Conservation (phyloP, 2,113 vertebrate genomes). For the Myotis lucifugus region DNA sequence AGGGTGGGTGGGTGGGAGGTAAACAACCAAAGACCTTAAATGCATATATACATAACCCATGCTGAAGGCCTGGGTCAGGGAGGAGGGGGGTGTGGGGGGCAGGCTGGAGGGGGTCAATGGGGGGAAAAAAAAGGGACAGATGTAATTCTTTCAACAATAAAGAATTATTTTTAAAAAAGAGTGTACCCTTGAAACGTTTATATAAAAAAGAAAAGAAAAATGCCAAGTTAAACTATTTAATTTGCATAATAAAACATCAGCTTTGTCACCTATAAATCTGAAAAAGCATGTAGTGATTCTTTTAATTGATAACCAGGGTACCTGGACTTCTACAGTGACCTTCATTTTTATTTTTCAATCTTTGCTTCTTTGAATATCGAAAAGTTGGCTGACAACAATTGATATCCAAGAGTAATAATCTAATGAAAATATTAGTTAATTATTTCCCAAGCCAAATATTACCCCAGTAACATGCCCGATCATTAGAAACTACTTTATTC, state of each 20-base stretch:
- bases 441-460: neutral
- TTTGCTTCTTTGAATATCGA: neutral
- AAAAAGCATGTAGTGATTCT: neutral
- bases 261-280: neutral
- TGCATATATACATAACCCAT: too few species aligned
- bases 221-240: neutral
- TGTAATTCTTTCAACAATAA: too few species aligned
- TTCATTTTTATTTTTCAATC: neutral
- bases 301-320: neutral
- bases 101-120: too few species aligned
- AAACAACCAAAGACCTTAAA: too few species aligned
- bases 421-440: conserved; percentile 19
- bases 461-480: neutral
- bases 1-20: too few species aligned
- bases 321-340: neutral
- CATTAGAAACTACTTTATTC: neutral
- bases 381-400: neutral
- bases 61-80: too few species aligned
- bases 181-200: too few species aligned
- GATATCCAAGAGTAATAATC: neutral
- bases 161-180: too few species aligned
- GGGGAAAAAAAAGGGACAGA: too few species aligned
- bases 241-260: neutral
- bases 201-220: neutral
- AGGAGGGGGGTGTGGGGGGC: too few species aligned